A percentile compares a stretch with the other conserved stretches of the same genome.
Evolutionary conservation across 2,113 vertebrate genomes (phyloP).

Genomic region (Zapornia atra): DNA sequence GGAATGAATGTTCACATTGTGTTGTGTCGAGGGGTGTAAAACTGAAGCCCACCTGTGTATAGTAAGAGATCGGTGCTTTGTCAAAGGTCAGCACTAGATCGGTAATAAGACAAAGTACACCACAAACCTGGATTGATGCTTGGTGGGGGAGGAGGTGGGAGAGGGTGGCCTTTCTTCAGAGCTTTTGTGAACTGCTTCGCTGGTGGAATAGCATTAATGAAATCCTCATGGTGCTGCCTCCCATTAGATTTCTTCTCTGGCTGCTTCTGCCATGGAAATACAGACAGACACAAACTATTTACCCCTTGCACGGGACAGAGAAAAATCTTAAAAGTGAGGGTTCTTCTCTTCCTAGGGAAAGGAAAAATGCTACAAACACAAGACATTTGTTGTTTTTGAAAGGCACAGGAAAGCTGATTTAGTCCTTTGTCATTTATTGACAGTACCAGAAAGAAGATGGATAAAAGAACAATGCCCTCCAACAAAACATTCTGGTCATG

Average conservation of each 20-base stretch:
- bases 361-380: neutral
- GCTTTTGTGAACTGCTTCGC: conserved; percentile 50
- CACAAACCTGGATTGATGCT: conserved; percentile 61
- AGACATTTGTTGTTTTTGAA: neutral
- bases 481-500: neutral
- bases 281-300: neutral
- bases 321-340: neutral
- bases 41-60: neutral
- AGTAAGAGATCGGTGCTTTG: neutral
- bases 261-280: conserved; percentile 36
- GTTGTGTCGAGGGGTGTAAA: neutral
- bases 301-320: neutral
- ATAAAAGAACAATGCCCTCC: neutral
- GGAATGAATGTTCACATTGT: neutral
- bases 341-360: neutral
- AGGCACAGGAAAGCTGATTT: neutral
- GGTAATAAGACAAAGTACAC: neutral
- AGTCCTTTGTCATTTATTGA: neutral
- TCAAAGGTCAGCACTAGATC: neutral
- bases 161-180: conserved; percentile 50
- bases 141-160: conserved; percentile 50
- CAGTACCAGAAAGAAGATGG: neutral
- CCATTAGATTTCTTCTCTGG: conserved; percentile 65
- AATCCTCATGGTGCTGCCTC: conserved; percentile 70
- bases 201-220: conserved; percentile 52